Evolutionary conservation across 2,797 vertebrate species (phyloP), one percentile per base, ranked within the genome.

Genomic region (Sebastes itinus): DNA sequence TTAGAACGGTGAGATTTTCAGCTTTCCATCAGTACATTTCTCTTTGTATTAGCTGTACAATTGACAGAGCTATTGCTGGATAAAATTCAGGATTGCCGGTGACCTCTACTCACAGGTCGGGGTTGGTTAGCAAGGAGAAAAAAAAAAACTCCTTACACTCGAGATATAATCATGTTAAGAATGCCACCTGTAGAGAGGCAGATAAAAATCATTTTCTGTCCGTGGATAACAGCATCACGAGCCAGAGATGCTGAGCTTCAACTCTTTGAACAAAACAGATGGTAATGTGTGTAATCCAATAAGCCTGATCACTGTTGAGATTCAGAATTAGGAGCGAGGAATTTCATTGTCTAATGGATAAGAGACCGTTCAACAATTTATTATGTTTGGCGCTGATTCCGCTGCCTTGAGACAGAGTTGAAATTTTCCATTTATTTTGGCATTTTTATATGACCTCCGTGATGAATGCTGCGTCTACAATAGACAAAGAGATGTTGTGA

Each of bases 201-300:
- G 66, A 80, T 71, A 65, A 59, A 80, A 76, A 58, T 78, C 3
- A 76, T 65, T 81, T 85, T 58, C 80, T 87, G 61, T 83, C 61
- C 70, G 20, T 46, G 58, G 59, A 75, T 73, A 71, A 72, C 49
- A 54, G 70, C 46, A 64, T 88, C 77, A 80, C 32, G 30, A 84
- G 75, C 49, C 49, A 46, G 33, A 81, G 72, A 86, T 32, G 64
- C 30, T 61, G 70, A 89, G 55, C 62, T 78, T 68, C 55, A 38
- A 28, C 78, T 85, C 72, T 88, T 75, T 78, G 62, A 75, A 77
- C 83, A 76, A 82, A 81, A 78, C 88, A 83, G 61, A 75, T 82
- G 58, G 30, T 75, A 49, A 78, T 80, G 81, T 86, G 82, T 86
- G 81, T 84, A 56, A 92, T 87, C 75, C 79, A 91, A 79, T 82